Base-by-base conservation (phyloP, 2,888 invertebrate species). In the Sipha maydis region DNA sequence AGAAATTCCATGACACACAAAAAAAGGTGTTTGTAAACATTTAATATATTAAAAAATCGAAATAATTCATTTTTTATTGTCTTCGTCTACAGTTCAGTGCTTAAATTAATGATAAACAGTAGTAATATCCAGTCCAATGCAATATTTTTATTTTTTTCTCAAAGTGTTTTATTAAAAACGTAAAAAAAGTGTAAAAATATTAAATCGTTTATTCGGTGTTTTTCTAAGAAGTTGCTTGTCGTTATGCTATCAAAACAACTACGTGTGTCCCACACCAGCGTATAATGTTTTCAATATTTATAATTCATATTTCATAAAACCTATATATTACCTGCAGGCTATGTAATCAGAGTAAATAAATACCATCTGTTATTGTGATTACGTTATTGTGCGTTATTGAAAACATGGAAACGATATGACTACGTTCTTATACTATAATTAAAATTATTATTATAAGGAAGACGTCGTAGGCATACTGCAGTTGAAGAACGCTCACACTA, bases 1-100 rank as follows among this genome's bases (percentile, higher is more conserved):
- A 67, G 67, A 69, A 77, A 67, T 77, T 77, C 85, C 41, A n/a
- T 31, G 77, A 69, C 48, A 77, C 28, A 67, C 61, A 73, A 77
- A 75, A 82, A 85, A 85, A 85, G 31, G 75, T 77, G 77, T 67
- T 19, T 31, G 85, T 83, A 85, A 69, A 85, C 85, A 67, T 85
- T 85, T 85, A 85, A 85, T 85, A 48, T 69, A 85, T 77, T 85
- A 77, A 85, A 83, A 85, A 85, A 67, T 77, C 48, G 77, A 77
- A 77, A 85, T 85, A 77, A 69, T 85, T 85, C 85, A 77, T 85
- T 85, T 85, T 76, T 77, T 85, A 77, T 69, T 77, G 85, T 85
- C 67, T 73, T 34, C 19, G 38, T 38, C 73, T 48, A 48, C 77
- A 85, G 67, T 67, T n/a, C 48, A 19, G 28, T 25, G 67, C 31